These are phyloP conservation scores for Erpornis zantholeuca DNA, from an alignment of 2,113 vertebrate genomes.

Conservation along the genomic window DNA sequence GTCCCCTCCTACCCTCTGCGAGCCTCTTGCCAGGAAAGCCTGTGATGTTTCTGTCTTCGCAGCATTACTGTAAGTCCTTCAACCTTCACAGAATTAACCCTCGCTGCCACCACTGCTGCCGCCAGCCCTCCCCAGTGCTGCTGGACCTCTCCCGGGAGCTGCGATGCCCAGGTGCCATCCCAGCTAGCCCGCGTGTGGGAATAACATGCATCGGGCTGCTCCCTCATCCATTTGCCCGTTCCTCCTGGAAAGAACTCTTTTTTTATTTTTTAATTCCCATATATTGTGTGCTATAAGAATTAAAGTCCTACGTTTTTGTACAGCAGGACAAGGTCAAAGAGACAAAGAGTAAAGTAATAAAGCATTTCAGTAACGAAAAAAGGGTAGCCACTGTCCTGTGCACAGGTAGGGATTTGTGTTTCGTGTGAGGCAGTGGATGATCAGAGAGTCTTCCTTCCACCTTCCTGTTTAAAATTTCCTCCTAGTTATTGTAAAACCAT, in stretches of 20 bases:
- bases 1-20: conserved; percentile 86
- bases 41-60: conserved; percentile 89
- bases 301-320: conserved; percentile 5
- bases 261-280: neutral
- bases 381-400: neutral
- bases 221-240: neutral
- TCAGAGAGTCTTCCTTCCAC: neutral
- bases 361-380: neutral
- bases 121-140: neutral
- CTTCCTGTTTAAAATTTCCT: neutral
- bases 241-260: neutral
- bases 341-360: conserved; percentile 29
- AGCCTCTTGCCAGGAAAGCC: conserved; percentile 91
- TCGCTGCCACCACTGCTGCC: neutral
- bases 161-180: neutral
- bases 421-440: rapidly evolving
- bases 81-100: conserved; percentile 79
- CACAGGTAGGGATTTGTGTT: neutral
- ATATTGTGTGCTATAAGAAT: neutral
- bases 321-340: conserved; percentile 44
- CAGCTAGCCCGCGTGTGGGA: neutral
- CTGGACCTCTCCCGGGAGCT: neutral
- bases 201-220: neutral
- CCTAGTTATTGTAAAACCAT: neutral
- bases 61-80: conserved; percentile 85